Evolutionary conservation across 2,797 vertebrate species (phyloP), one percentile per base, ranked within the genome.

Genomic region (Acipenser transmontanus): DNA sequence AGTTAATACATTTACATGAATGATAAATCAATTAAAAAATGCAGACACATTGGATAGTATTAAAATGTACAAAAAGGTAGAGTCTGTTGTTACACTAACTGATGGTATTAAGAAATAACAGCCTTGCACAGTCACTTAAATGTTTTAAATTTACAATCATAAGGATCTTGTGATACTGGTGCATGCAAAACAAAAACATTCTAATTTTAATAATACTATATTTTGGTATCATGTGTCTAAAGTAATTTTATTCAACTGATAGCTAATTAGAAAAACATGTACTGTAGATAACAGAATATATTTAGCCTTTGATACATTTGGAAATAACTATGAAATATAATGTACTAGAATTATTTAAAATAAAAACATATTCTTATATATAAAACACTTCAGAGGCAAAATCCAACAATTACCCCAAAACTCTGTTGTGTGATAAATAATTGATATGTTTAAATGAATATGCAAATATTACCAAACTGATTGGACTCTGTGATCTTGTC

Each of bases 401-500:
- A 73, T 75, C 71, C 76, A 72, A 70, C 74, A 76, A 76, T 74
- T 79, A 85, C 84, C 84, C 82, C 82, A 81, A 73, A 75, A 83
- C 80, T 76, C 77, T 73, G 69, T 66, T 80, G 68, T 79, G 72
- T 73, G 74, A 87, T 91, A 86, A 91, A 91, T 91, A 87, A 91
- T 91, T 89, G 82, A 91, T 6, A 9, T 88, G 82, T 82, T 78
- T 84, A 82, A 87, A 89, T 91, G 87, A 90, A 91, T 91, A 91
- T 90, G 87, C 81, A 88, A 85, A 90, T 88, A 73, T 70, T 70
- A n/a, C 11, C 14, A 20, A 34, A 65, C 65, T 11, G 54, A 66
- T 10, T 59, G 65, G 65, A 9, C 52, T 20, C 52, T 52, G 7
- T 66, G 52, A 59, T 68, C 54, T 63, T 68, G 10, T 49, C 62